Evolutionary conservation across 2,797 vertebrate genomes (phyloP).

Genomic region (Psittacula derbiana): DNA sequence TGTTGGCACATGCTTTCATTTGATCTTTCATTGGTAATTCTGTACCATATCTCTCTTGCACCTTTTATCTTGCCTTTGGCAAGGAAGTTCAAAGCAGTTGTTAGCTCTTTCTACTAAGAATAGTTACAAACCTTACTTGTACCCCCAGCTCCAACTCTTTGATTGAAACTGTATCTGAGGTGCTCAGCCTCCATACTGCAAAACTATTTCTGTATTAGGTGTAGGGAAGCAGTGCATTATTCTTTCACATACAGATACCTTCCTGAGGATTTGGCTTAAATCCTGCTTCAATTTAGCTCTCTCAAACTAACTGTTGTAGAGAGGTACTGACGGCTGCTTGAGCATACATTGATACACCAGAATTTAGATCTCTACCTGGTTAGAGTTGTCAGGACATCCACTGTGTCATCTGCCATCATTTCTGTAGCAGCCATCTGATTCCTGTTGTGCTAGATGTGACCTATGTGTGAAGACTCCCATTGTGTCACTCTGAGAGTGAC

Average conservation of each 20-base stretch:
- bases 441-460: too few species aligned
- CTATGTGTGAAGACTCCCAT: not conserved
- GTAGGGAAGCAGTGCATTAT: fast-evolving
- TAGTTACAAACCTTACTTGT: not conserved
- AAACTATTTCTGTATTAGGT: fast-evolving
- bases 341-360: fast-evolving
- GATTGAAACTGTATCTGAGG: not conserved
- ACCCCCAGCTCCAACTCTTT: fast-evolving
- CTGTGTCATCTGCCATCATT: fast-evolving
- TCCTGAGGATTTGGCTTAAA: not conserved
- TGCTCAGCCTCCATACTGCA: fast-evolving
- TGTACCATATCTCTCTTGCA: fast-evolving
- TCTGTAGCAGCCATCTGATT: not conserved
- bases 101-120: not conserved
- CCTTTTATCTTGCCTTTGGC: not conserved
- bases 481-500: not conserved
- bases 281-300: not conserved
- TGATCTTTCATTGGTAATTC: not conserved
- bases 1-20: fast-evolving
- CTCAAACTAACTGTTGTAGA: fast-evolving
- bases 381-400: fast-evolving
- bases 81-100: not conserved
- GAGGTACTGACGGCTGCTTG: not conserved
- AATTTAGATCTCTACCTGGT: not conserved
- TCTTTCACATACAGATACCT: not conserved